These are phyloP conservation scores for Acronicta leporina DNA, from an alignment of 2,888 invertebrate species.

Conservation along the genomic window DNA sequence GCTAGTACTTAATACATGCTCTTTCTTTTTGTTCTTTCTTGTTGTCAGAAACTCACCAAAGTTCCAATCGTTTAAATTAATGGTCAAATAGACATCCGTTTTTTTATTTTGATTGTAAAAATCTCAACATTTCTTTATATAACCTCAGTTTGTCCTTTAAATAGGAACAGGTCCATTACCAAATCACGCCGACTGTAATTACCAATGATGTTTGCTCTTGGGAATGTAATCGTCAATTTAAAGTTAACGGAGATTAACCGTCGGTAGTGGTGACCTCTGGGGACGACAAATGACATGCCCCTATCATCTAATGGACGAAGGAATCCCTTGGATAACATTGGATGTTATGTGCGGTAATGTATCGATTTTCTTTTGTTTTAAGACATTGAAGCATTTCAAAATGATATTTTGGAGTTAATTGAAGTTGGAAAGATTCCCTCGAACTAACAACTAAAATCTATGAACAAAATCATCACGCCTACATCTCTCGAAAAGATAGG, in stretches of 20 bases:
- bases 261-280: constrained; percentile 59
- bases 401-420: too few species aligned
- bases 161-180: constrained; percentile 55
- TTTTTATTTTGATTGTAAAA: too few species aligned
- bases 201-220: constrained; percentile 69
- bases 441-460: too few species aligned
- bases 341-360: constrained; percentile 33
- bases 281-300: constrained; percentile 56
- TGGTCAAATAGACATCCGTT: too few species aligned
- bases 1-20: too few species aligned
- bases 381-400: too few species aligned
- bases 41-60: too few species aligned
- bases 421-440: too few species aligned
- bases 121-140: background rate
- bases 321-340: constrained; percentile 37
- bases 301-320: constrained; percentile 51
- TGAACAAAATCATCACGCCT: constrained; percentile 1
- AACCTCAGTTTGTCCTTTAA: constrained; percentile 6
- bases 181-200: constrained; percentile 68
- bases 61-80: too few species aligned
- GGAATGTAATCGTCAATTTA: constrained; percentile 76
- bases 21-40: too few species aligned
- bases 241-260: constrained; percentile 75
- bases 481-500: too few species aligned
- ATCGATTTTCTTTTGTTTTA: background rate